Base-by-base conservation (phyloP, 2,113 vertebrate species). In the Verasper variegatus region DNA sequence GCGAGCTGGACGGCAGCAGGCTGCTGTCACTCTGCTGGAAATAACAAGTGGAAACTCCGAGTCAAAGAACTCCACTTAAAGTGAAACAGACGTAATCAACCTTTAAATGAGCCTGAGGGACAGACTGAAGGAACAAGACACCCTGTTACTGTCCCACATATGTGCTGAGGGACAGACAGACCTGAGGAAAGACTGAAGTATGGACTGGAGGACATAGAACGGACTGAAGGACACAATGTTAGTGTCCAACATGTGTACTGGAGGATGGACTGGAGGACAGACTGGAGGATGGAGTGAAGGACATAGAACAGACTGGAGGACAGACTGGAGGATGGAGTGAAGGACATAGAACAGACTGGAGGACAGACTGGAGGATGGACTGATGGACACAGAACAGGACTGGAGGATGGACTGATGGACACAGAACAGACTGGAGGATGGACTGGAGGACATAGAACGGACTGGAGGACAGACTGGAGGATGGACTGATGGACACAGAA, bases 31-130 rank as follows among this genome's bases (percentile, higher is more conserved):
- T 71, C 40, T 64, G 67, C 69, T 76, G 81, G 84, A 84, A 82
- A 79, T 42, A 86, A 86, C 81, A 79, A 88, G 68, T 82, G 81
- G 87, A 86, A 88, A 84, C 23, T 86, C 49, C 3, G 71, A 80
- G 76, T 85, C 73, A 74, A 66, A 52, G 80, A 56, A 57, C 63
- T 21, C 1, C 21, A 57, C 67, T 66, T 85, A 83, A 83, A 66
- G 60, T 35, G 51, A 65, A 83, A 66, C 83, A 83, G 77, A 78
- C 68, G 13, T 27, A 31, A 71, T 59, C 5, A 6, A 21, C 35
- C 61, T 67, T 40, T 68, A 17, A 74, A 61, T 52, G 12, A 51
- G 72, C 42, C 52, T 0, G 14, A 68, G 47, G 76, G 73, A 73
- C 70, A 9, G 57, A 65, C 47, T 51, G 70, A 68, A 57, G 0